These are phyloP conservation scores for Bryconaethiops microstoma DNA, from an alignment of 2,797 vertebrate species.

Conservation along the genomic window DNA sequence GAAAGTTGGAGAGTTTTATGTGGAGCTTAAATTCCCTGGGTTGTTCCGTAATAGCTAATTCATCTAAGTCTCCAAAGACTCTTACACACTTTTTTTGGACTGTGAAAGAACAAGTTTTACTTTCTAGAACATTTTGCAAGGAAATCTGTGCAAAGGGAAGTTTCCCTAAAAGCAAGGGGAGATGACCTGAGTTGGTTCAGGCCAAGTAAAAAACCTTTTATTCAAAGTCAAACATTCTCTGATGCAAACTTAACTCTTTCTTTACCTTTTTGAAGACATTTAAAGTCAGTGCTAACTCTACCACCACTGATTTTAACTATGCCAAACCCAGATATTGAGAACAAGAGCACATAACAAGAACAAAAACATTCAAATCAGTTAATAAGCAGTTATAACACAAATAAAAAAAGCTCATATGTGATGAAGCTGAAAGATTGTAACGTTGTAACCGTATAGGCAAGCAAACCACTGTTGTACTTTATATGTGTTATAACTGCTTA, in stretches of 20 bases:
- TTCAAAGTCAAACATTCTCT: background rate
- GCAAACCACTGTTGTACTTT: no score
- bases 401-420: no score
- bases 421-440: no score
- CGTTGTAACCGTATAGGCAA: no score
- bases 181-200: no score
- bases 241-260: background rate
- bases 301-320: background rate
- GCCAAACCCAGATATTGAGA: no score
- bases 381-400: no score
- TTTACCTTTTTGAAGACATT: background rate
- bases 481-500: no score
- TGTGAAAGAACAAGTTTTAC: slow-evolving; percentile 22
- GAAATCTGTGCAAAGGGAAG: background rate
- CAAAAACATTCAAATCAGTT: no score
- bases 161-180: background rate
- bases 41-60: slow-evolving; percentile 16
- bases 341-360: no score
- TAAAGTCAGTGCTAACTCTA: background rate
- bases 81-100: slow-evolving; percentile 1
- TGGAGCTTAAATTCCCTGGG: slow-evolving; percentile 15
- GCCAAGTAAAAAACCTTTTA: background rate
- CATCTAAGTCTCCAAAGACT: slow-evolving; percentile 25
- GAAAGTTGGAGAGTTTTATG: slow-evolving; percentile 52
- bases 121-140: background rate